Percentiles rank a stretch among this genome's conserved stretches.
Conservation (phyloP, 1,140 invertebrate genomes). For the Meloidogyne exigua region DNA sequence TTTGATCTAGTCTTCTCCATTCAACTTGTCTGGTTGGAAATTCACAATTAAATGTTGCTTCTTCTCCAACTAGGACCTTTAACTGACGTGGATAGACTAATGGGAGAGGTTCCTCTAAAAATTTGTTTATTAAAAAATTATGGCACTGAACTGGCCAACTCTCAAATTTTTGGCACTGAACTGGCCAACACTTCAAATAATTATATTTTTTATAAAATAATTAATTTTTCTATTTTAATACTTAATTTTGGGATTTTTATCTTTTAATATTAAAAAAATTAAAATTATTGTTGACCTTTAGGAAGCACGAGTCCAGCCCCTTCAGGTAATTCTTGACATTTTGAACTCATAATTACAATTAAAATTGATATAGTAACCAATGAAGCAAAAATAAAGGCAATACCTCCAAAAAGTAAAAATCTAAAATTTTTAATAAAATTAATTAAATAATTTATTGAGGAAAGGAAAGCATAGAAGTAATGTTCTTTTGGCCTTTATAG, state of each 20-base stretch:
- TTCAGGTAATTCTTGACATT: not conserved
- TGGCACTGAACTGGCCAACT: not conserved
- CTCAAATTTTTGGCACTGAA: no score
- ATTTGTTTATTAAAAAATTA: not conserved
- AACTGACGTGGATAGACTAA: not conserved
- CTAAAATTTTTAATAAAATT: not conserved
- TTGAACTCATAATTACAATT: conserved; percentile 14
- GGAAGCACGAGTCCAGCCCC: not conserved
- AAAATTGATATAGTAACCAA: conserved; percentile 13
- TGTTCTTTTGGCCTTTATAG: no score
- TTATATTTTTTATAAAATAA: not conserved
- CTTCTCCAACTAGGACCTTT: not conserved
- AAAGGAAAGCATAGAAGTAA: no score
- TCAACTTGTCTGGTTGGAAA: not conserved
- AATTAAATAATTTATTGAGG: not conserved
- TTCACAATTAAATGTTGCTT: not conserved
- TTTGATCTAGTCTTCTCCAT: not conserved
- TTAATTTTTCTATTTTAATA: no score
- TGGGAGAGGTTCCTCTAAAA: not conserved
- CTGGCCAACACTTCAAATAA: not conserved
- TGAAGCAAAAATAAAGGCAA: conserved; percentile 6
- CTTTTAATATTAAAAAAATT: not conserved
- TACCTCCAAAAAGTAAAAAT: conserved; percentile 8
- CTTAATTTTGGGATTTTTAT: no score
- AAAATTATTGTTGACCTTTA: not conserved